Percentiles rank a stretch among this genome's conserved stretches.
Conservation (phyloP, 2,797 vertebrate species). For the Thunnus albacares region DNA sequence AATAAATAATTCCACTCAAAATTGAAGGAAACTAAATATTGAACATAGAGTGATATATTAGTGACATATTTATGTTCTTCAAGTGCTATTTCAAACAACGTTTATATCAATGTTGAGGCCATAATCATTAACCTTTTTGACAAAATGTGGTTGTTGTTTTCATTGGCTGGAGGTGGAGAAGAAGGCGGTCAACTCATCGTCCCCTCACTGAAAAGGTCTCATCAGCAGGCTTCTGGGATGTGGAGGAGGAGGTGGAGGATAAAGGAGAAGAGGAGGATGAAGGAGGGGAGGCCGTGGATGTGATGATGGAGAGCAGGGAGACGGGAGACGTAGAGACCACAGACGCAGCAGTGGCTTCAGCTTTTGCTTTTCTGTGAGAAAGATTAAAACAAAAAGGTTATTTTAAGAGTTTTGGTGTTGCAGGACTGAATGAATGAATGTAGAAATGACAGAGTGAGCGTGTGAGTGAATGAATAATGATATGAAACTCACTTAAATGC, state of each 20-base stretch:
- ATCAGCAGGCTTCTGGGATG: not conserved
- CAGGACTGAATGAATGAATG: not conserved
- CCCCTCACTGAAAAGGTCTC: not conserved
- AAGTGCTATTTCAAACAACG: not conserved
- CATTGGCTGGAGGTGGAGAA: not conserved
- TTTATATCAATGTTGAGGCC: not conserved
- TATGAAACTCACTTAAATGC: constrained; percentile 30
- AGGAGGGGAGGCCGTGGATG: constrained; percentile 35
- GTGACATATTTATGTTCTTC: not conserved
- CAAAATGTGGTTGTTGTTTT: not conserved
- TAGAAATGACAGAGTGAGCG: not conserved
- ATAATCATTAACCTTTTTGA: not conserved
- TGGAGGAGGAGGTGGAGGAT: not conserved
- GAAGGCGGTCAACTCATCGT: not conserved
- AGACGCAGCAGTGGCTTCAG: not conserved
- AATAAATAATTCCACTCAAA: constrained; percentile 45
- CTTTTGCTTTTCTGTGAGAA: constrained; percentile 22
- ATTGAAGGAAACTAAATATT: constrained; percentile 38
- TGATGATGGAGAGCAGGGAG: constrained; percentile 63
- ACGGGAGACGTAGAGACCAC: not conserved
- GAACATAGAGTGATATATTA: constrained; percentile 1
- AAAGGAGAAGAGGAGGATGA: not conserved
- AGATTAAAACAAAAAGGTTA: not conserved
- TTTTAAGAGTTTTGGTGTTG: not conserved
- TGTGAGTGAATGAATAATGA: not conserved